Percentiles rank a stretch among this genome's conserved stretches.
Evolutionary conservation across 35 echinoderm and acorn worm species (phyloP).

Genomic region (Holothuria glaberrima): DNA sequence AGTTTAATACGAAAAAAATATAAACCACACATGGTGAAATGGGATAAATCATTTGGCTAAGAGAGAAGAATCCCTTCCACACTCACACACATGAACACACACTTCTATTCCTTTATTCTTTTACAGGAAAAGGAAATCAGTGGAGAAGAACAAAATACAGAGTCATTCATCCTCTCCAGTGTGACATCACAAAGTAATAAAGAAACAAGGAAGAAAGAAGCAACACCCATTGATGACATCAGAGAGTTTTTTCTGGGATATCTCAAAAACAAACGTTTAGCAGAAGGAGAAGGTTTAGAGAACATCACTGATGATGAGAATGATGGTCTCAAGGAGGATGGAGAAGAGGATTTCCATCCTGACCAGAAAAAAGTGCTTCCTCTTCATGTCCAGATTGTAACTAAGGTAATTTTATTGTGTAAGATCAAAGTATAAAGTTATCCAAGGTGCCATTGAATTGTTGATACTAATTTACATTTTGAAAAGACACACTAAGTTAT

Average conservation of each 20-base stretch:
- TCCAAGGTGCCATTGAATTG: too few species aligned
- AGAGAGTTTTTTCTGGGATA: constrained; percentile 73
- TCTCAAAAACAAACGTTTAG: constrained; percentile 56
- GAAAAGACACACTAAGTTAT: too few species aligned
- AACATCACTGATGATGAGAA: not conserved
- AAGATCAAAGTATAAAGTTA: not conserved
- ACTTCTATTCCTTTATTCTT: too few species aligned
- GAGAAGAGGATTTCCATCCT: not conserved
- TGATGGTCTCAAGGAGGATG: not conserved
- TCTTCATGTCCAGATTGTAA: constrained; percentile 69
- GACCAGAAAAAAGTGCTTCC: constrained; percentile 70
- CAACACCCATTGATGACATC: constrained; percentile 49
- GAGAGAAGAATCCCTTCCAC: too few species aligned
- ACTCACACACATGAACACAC: too few species aligned
- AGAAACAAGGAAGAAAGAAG: not conserved
- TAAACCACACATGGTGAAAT: too few species aligned
- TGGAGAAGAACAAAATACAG: too few species aligned
- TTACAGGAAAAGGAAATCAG: too few species aligned
- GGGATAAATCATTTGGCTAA: too few species aligned
- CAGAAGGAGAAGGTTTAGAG: constrained; percentile 67
- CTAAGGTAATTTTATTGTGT: constrained; percentile 61
- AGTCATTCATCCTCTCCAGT: too few species aligned
- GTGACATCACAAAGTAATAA: not conserved
- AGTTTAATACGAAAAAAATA: too few species aligned
- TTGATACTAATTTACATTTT: too few species aligned